phyloP scores from a whole-genome alignment of 2,888 invertebrate species.

The Caradrina kadenii region DNA sequence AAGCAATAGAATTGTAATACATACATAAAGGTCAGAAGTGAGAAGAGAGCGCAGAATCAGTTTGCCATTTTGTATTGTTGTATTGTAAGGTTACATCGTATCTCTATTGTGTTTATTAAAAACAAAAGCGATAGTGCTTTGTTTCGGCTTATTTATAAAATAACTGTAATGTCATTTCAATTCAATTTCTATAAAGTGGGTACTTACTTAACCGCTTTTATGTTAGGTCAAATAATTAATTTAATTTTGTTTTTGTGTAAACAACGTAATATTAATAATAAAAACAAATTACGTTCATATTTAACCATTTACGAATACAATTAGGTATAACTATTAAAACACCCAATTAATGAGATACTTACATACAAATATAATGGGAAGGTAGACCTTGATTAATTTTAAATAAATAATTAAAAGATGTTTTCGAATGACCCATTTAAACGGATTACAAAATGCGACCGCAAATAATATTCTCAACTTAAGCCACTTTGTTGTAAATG shows the following conservation, averaged over 20 bases:
- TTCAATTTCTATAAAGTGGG: background rate
- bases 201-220: background rate
- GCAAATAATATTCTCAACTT: no score
- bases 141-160: conserved; percentile 12
- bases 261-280: no score
- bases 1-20: conserved; percentile 4
- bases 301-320: background rate
- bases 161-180: background rate
- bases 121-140: conserved; percentile 11
- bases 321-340: background rate
- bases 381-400: background rate
- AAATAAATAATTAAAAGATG: background rate
- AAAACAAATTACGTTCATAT: no score
- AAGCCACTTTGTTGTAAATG: background rate
- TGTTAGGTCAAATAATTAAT: background rate
- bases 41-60: conserved; percentile 48
- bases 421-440: background rate
- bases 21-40: conserved; percentile 46
- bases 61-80: conserved; percentile 29
- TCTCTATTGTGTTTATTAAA: conserved; percentile 15
- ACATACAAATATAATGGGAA: background rate
- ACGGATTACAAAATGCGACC: background rate
- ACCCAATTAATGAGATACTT: background rate
- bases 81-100: conserved; percentile 39
- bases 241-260: background rate